phyloP scores from a whole-genome alignment of 1,140 invertebrate genomes.

The Zaprionus nigranus region DNA sequence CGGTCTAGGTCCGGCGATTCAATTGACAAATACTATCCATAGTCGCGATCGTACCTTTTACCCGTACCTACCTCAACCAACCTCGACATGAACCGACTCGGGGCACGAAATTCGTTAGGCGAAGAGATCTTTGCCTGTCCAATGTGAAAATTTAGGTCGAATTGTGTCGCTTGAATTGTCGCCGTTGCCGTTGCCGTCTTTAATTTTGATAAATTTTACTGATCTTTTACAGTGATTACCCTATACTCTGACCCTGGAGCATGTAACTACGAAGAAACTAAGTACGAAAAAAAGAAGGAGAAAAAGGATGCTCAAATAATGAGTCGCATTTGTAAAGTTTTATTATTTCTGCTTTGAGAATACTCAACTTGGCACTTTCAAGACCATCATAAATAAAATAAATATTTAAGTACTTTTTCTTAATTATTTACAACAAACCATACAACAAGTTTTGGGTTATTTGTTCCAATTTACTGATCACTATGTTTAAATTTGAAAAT shows the following conservation, averaged over 20 bases:
- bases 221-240: constrained; percentile 46
- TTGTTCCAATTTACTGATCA: neutral
- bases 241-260: constrained; percentile 39
- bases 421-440: neutral
- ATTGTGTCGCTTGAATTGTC: constrained; percentile 66
- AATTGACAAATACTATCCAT: constrained; percentile 75
- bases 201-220: constrained; percentile 69
- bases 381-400: neutral
- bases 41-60: constrained; percentile 10
- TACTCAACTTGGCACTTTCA: neutral
- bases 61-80: constrained; percentile 38
- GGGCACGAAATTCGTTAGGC: constrained; percentile 60
- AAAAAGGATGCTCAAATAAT: neutral
- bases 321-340: constrained; percentile 1
- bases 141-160: constrained; percentile 63
- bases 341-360: neutral
- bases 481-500: neutral
- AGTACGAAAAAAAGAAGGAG: no score
- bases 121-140: constrained; percentile 68
- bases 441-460: neutral
- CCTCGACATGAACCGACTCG: constrained; percentile 49
- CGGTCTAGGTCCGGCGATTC: constrained; percentile 30
- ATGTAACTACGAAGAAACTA: constrained; percentile 33
- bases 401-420: neutral
- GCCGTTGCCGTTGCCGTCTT: constrained; percentile 13